Percentiles rank a stretch among this genome's conserved stretches.
Evolutionary conservation across 2,888 invertebrate species (phyloP).

Genomic region (Cryptocephalus moraei): DNA sequence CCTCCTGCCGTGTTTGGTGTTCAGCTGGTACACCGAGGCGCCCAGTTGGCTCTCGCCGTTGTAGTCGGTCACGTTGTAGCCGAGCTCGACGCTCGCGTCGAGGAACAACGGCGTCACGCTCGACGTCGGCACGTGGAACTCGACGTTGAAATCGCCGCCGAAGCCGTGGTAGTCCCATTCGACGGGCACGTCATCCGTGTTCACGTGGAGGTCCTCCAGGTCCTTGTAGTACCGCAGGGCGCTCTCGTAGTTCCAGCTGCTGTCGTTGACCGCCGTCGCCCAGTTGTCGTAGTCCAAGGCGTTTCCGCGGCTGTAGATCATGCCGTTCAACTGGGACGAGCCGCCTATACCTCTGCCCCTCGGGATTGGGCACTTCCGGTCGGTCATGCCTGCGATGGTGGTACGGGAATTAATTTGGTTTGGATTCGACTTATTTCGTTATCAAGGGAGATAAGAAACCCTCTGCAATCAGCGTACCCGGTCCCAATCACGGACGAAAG

Average conservation of each 20-base stretch:
- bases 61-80: constrained; percentile 57
- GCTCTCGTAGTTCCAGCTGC: constrained; percentile 46
- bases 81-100: constrained; percentile 54
- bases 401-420: not conserved
- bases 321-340: constrained; percentile 38
- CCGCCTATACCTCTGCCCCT: constrained; percentile 44
- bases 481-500: too few species aligned
- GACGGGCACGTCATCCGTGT: constrained; percentile 4
- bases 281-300: constrained; percentile 39
- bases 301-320: constrained; percentile 41
- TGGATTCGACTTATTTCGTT: not conserved
- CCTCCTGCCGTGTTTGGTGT: constrained; percentile 55
- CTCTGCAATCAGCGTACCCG: not conserved
- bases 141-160: constrained; percentile 4
- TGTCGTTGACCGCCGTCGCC: constrained; percentile 28
- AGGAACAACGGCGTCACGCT: constrained; percentile 42
- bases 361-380: constrained; percentile 27
- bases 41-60: constrained; percentile 53
- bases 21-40: constrained; percentile 57
- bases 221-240: constrained; percentile 37
- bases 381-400: constrained; percentile 3
- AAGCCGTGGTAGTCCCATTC: constrained; percentile 4
- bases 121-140: constrained; percentile 10
- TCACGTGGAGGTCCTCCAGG: constrained; percentile 5
- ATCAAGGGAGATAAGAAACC: not conserved